These are phyloP conservation scores for Mastacembelus armatus DNA, from an alignment of 2,797 vertebrate genomes.

Conservation along the genomic window DNA sequence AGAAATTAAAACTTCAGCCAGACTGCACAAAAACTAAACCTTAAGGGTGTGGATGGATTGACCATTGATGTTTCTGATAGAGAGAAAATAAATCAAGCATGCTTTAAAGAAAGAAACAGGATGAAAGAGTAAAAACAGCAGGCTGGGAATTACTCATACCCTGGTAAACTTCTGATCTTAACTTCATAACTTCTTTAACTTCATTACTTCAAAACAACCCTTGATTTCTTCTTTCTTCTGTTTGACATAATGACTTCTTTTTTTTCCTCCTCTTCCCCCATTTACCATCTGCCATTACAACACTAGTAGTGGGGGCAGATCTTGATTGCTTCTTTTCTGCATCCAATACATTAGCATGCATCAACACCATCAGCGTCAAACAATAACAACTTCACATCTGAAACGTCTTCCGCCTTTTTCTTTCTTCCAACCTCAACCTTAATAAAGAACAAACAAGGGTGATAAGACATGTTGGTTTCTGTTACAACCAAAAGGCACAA, in stretches of 20 bases:
- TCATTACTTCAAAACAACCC: slow-evolving; percentile 87
- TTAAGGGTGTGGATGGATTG: slow-evolving; percentile 51
- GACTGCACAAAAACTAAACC: slow-evolving; percentile 34
- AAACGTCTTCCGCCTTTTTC: slow-evolving; percentile 98
- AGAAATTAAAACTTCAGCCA: slow-evolving; percentile 61
- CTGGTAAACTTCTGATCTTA: slow-evolving; percentile 96
- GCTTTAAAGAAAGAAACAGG: slow-evolving; percentile 78
- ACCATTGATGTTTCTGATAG: slow-evolving; percentile 67
- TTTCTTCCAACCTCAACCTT: slow-evolving; percentile 99
- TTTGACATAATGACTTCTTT: slow-evolving; percentile 92
- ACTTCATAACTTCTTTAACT: slow-evolving; percentile 90
- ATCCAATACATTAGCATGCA: slow-evolving; percentile 95
- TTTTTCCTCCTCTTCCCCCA: slow-evolving; percentile 83
- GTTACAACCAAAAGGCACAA: slow-evolving; percentile 61
- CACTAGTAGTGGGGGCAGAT: slow-evolving; percentile 81
- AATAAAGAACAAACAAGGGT: slow-evolving; percentile 88
- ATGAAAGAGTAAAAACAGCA: slow-evolving; percentile 85
- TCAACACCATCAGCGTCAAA: slow-evolving; percentile 99
- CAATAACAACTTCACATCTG: slow-evolving; percentile 98
- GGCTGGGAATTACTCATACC: slow-evolving; percentile 97
- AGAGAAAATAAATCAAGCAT: slow-evolving; percentile 73
- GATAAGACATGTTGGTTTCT: slow-evolving; percentile 80
- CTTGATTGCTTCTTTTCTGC: slow-evolving; percentile 87
- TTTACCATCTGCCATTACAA: slow-evolving; percentile 83
- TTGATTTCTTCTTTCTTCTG: slow-evolving; percentile 99